phyloP scores from a whole-genome alignment of 2,113 vertebrate genomes.

The Pelecanoides urinatrix region DNA sequence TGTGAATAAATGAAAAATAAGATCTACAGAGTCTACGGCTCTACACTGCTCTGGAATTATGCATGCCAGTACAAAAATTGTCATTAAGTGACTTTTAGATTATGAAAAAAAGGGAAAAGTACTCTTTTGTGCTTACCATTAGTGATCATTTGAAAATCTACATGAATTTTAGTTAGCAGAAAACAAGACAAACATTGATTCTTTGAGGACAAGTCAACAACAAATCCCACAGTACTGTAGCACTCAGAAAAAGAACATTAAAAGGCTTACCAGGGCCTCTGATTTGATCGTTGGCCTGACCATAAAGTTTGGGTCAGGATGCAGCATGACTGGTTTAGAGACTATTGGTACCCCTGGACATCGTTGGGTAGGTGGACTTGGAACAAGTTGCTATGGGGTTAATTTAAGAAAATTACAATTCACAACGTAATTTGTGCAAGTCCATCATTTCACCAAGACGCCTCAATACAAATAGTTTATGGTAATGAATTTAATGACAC shows the following conservation, averaged over 20 bases:
- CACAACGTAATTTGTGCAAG: background rate
- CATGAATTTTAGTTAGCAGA: background rate
- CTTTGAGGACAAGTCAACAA: background rate
- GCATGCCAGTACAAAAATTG: background rate
- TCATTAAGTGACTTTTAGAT: background rate
- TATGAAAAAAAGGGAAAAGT: background rate
- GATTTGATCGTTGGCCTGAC: conserved; percentile 84
- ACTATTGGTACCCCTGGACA: conserved; percentile 84
- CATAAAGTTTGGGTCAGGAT: conserved; percentile 81
- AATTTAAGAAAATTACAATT: conserved; percentile 57
- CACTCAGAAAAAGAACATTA: background rate
- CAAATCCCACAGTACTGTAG: background rate
- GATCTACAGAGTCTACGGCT: background rate
- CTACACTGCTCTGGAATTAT: background rate
- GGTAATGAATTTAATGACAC: background rate
- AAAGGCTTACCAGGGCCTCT: conserved; percentile 87
- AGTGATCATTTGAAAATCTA: background rate
- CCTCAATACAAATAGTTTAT: background rate
- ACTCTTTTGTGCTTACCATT: background rate
- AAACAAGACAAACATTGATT: background rate
- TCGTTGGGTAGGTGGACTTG: conserved; percentile 89
- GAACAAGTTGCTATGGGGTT: conserved; percentile 86
- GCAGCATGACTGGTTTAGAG: conserved; percentile 95
- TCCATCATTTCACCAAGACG: background rate
- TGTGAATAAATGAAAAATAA: background rate